phyloP scores from a whole-genome alignment of 2,888 invertebrate species.

The Chelonus formosanus region DNA sequence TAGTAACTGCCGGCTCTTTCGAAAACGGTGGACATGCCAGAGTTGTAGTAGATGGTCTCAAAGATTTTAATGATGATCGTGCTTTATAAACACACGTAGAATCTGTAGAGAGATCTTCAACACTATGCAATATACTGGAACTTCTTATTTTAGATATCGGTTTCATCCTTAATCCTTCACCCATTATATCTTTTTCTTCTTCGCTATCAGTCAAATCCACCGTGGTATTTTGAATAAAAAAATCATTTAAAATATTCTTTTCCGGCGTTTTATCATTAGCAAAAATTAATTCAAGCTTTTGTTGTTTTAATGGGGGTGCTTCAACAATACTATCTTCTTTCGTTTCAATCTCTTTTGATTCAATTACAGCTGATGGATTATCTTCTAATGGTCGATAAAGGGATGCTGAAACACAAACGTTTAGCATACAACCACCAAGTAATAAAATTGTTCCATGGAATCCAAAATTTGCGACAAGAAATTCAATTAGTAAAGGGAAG shows the following conservation, averaged over 20 bases:
- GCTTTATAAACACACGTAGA: constrained; percentile 80
- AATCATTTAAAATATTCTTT: constrained; percentile 62
- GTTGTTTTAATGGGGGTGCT: constrained; percentile 54
- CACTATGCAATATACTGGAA: constrained; percentile 77
- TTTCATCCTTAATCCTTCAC: constrained; percentile 68
- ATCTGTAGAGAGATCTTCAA: constrained; percentile 79
- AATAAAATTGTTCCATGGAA: constrained; percentile 77
- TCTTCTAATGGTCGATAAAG: constrained; percentile 72
- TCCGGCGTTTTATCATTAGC: constrained; percentile 57
- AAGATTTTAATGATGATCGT: constrained; percentile 61
- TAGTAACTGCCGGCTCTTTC: constrained; percentile 19
- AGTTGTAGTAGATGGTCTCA: constrained; percentile 52
- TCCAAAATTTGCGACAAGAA: constrained; percentile 75
- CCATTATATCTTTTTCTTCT: constrained; percentile 69
- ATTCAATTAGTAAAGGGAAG: constrained; percentile 78
- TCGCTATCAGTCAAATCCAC: constrained; percentile 65
- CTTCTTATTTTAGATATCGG: constrained; percentile 74
- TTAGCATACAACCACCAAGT: constrained; percentile 78
- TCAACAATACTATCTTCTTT: constrained; percentile 51
- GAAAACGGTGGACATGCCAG: constrained; percentile 47
- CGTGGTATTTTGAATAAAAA: constrained; percentile 59
- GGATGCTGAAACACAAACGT: constrained; percentile 77
- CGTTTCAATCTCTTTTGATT: constrained; percentile 39
- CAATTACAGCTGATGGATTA: constrained; percentile 51
- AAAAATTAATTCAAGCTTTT: constrained; percentile 60